Conservation (phyloP, 2,113 vertebrate genomes). For the Phocoena phocoena region DNA sequence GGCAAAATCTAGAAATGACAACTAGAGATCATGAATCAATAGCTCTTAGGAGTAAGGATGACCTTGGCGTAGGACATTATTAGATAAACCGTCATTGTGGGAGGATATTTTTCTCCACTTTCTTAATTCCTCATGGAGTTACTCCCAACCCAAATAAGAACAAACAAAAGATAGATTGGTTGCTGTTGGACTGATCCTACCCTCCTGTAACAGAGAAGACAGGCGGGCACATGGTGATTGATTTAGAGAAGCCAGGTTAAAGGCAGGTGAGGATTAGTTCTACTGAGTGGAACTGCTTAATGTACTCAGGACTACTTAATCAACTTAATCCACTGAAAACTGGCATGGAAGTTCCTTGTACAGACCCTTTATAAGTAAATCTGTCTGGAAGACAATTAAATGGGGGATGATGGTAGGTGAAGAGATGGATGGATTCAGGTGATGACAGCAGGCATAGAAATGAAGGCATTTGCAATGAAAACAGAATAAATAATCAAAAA, state of each 20-base stretch:
- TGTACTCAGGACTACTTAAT: not conserved
- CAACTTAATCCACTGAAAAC: not conserved
- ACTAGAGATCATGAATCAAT: slow-evolving; percentile 61
- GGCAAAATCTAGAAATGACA: slow-evolving; percentile 68
- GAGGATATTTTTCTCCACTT: not conserved
- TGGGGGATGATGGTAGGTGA: not conserved
- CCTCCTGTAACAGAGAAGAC: not conserved
- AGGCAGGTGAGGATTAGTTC: not conserved
- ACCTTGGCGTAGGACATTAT: slow-evolving; percentile 11
- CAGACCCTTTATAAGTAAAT: not conserved
- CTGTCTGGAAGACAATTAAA: not conserved
- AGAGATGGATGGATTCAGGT: not conserved
- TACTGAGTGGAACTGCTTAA: not conserved
- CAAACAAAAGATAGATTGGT: not conserved
- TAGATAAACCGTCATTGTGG: not conserved
- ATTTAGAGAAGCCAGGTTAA: not conserved
- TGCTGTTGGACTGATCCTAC: not conserved
- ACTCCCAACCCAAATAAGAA: not conserved
- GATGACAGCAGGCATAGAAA: not conserved
- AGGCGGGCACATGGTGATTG: not conserved
- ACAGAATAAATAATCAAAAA: not conserved
- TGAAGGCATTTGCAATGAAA: not conserved
- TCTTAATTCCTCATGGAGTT: not conserved
- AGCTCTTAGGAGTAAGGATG: slow-evolving; percentile 60
- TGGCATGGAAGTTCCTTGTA: not conserved